phyloP scores from a whole-genome alignment of 2,888 invertebrate genomes.

The Phalera bucephala region DNA sequence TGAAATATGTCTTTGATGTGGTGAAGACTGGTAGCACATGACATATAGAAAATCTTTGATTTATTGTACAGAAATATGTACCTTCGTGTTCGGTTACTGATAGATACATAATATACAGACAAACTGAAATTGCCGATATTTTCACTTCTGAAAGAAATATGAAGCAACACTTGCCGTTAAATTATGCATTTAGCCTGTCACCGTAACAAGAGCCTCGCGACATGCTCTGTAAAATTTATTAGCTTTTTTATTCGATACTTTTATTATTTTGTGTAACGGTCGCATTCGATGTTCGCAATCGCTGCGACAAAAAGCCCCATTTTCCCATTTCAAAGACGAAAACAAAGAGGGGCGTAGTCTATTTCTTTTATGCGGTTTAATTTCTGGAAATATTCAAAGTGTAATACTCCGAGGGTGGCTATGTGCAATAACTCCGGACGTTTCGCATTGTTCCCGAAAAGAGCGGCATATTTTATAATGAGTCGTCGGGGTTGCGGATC shows the following conservation, averaged over 20 bases:
- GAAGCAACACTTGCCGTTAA: conserved; percentile 1
- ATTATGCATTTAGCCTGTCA: not conserved
- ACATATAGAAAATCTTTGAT: conserved; percentile 34
- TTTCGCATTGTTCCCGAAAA: conserved; percentile 35
- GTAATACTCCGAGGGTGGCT: conserved; percentile 20
- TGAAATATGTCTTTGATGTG: conserved; percentile 20
- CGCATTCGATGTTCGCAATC: conserved; percentile 4
- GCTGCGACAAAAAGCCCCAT: conserved; percentile 5
- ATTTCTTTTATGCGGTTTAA: conserved; percentile 15
- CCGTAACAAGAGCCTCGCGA: not conserved
- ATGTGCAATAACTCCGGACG: conserved; percentile 21
- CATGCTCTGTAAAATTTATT: conserved; percentile 1
- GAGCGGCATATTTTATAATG: conserved; percentile 27
- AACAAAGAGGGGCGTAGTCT: conserved; percentile 13
- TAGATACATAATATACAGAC: conserved; percentile 16
- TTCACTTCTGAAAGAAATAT: conserved; percentile 12
- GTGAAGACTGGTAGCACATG: conserved; percentile 24
- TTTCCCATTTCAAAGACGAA: conserved; percentile 5
- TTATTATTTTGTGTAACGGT: conserved; percentile 3
- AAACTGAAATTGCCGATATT: conserved; percentile 13
- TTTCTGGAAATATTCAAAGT: conserved; percentile 20
- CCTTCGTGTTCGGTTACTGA: too few species aligned
- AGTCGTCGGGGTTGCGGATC: conserved; percentile 25
- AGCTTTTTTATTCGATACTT: not conserved
- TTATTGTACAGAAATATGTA: conserved; percentile 21